Evolutionary conservation across 2,797 vertebrate species (phyloP).

Genomic region (Sebastolobus altivelis): DNA sequence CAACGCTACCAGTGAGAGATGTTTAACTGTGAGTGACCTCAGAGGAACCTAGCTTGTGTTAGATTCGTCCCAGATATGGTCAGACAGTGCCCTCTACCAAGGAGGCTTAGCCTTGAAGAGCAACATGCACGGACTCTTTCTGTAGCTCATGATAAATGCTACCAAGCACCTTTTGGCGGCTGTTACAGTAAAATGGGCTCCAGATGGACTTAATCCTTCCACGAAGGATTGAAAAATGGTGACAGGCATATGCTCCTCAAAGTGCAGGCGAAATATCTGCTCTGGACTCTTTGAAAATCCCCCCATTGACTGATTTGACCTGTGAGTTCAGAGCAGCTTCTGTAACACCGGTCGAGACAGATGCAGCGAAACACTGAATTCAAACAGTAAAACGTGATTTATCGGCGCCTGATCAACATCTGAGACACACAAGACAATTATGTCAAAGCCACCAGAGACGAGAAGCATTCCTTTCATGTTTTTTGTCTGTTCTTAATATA

Average conservation of each 20-base stretch:
- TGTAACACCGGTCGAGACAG: slow-evolving; percentile 10
- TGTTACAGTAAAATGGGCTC: slow-evolving; percentile 50
- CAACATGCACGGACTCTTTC: not conserved
- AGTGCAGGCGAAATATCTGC: slow-evolving; percentile 22
- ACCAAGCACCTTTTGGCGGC: slow-evolving; percentile 61
- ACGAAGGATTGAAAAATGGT: slow-evolving; percentile 40
- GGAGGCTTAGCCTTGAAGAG: not conserved
- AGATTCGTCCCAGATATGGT: slow-evolving; percentile 22
- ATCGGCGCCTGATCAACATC: slow-evolving; percentile 21
- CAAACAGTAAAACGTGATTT: slow-evolving; percentile 34
- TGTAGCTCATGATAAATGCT: slow-evolving; percentile 33
- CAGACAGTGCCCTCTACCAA: slow-evolving; percentile 55
- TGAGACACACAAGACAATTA: slow-evolving; percentile 37
- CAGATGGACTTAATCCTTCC: slow-evolving; percentile 63
- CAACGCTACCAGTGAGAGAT: not conserved
- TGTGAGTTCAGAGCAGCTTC: slow-evolving; percentile 12
- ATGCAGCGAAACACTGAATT: slow-evolving; percentile 15
- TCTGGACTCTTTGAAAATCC: not conserved
- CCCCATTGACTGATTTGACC: slow-evolving; percentile 1
- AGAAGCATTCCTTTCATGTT: slow-evolving; percentile 17
- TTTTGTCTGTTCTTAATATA: slow-evolving; percentile 20
- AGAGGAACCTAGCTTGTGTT: slow-evolving; percentile 7
- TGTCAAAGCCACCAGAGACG: slow-evolving; percentile 11
- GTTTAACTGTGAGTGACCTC: slow-evolving; percentile 34
- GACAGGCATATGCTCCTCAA: slow-evolving; percentile 41